Conservation (phyloP, 1,140 invertebrate species). For the Macrocentrus cingulum region DNA sequence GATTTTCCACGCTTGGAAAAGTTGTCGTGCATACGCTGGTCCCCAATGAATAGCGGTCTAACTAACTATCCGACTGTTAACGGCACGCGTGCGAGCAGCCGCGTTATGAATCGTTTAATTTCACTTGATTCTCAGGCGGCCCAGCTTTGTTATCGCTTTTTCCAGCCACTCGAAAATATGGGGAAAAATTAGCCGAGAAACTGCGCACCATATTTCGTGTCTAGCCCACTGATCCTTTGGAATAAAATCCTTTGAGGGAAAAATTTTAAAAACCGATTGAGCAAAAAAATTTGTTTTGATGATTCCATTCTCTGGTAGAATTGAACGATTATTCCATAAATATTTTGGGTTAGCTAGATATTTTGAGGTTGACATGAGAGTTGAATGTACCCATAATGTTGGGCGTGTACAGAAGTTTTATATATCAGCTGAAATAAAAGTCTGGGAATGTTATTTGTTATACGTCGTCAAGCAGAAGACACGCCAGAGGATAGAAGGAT, state of each 20-base stretch:
- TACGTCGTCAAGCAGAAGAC: constrained; percentile 23
- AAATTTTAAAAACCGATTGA: too few relatives aligned
- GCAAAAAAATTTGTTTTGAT: too few relatives aligned
- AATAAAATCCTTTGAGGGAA: too few relatives aligned
- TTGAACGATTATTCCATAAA: too few relatives aligned
- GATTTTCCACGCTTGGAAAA: constrained; percentile 16
- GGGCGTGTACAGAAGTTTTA: constrained; percentile 41
- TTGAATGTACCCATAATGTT: constrained; percentile 29
- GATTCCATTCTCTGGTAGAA: too few relatives aligned
- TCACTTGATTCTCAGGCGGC: constrained; percentile 35
- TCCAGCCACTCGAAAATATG: not conserved
- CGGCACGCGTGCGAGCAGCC: constrained; percentile 35
- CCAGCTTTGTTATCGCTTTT: constrained; percentile 4
- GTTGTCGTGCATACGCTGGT: not conserved
- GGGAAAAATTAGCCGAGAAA: too few relatives aligned
- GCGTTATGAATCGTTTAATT: constrained; percentile 46
- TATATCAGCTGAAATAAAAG: constrained; percentile 23
- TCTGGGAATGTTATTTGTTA: not conserved
- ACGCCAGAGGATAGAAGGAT: constrained; percentile 30
- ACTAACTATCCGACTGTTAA: constrained; percentile 40
- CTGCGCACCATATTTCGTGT: too few relatives aligned
- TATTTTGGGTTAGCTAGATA: too few relatives aligned
- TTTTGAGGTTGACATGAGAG: too few relatives aligned
- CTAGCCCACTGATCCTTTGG: too few relatives aligned
- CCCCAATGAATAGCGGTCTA: constrained; percentile 39